Base-by-base conservation (phyloP, 2,888 invertebrate genomes). In the Dynastes grantii region DNA sequence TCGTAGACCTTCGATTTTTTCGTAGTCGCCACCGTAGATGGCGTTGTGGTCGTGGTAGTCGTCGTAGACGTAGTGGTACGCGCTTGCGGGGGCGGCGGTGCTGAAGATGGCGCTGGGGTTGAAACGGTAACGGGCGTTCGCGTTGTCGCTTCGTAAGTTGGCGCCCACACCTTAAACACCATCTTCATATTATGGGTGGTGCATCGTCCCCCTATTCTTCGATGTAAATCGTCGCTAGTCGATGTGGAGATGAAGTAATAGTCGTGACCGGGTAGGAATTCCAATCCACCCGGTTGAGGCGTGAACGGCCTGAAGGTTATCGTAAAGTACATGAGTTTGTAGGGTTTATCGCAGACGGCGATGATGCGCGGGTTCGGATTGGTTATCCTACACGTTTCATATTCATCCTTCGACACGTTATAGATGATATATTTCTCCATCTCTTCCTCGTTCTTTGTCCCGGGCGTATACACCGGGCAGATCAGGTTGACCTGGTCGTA, bases 401-500 rank as follows among this genome's bases (percentile, higher is more conserved):
- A 98, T 89, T 98, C 97, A 88, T 97, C 97, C 91, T 97, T 97
- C 85, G 97, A 97, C 85, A 97, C 97, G 90, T 97, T 97, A 89
- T 98, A 98, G 87, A 98, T 97, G 87, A 98, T 97, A 90, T 97
- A 97, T 89, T 97, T 97, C 89, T 97, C 97, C 81, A 96, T 95
- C 87, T 96, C 96, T 85, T 97, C 96, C 86, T 96, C 96, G 85
- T 95, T 95, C 86, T 93, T 94, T 71, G 96, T 95, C 79, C 95
- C 96, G 37, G 96, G 95, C 79, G 94, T 93, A 87, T 97, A 97
- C 79, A 96, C 95, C 73, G 97, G 97, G 91, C 97, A 98, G 88
- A 97, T 96, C 88, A 98, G 95, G 88, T 97, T 97, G 86, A 97
- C 97, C 91, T 97, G 97, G 89, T 98, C 97, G 89, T 96, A 97